phyloP scores from a whole-genome alignment of 2,113 vertebrate species.

The Eulemur macaco region DNA sequence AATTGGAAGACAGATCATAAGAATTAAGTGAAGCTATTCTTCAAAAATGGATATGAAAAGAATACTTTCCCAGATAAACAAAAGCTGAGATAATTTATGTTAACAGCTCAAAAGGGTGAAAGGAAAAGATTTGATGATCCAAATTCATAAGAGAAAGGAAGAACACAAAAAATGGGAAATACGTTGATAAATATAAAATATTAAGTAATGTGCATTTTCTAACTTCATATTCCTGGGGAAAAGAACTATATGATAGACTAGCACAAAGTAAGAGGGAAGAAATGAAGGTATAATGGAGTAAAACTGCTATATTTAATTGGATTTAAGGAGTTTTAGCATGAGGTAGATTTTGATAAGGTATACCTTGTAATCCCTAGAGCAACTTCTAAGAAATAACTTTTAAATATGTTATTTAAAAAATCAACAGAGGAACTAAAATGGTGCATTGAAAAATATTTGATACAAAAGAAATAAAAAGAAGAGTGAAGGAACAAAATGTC shows the following conservation, averaged over 20 bases:
- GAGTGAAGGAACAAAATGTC: neutral
- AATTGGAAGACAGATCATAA: no score
- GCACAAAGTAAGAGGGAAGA: neutral
- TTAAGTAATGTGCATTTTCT: neutral
- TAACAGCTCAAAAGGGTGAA: neutral
- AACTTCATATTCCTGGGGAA: neutral
- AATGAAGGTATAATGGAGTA: neutral
- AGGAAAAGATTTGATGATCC: neutral
- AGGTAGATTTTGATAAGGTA: neutral
- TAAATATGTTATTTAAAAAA: neutral
- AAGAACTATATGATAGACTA: neutral
- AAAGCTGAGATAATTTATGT: neutral
- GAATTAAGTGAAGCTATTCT: neutral
- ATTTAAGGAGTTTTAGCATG: neutral
- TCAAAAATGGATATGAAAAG: neutral
- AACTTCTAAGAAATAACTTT: neutral
- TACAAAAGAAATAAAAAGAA: neutral
- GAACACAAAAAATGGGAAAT: neutral
- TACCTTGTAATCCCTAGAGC: neutral
- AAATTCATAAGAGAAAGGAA: neutral
- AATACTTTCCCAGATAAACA: neutral
- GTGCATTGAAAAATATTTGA: neutral
- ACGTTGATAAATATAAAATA: neutral
- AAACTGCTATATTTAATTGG: neutral
- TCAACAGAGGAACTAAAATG: neutral